Evolutionary conservation across 1,140 invertebrate species (phyloP).

Genomic region (Drosophila kohkoa): DNA sequence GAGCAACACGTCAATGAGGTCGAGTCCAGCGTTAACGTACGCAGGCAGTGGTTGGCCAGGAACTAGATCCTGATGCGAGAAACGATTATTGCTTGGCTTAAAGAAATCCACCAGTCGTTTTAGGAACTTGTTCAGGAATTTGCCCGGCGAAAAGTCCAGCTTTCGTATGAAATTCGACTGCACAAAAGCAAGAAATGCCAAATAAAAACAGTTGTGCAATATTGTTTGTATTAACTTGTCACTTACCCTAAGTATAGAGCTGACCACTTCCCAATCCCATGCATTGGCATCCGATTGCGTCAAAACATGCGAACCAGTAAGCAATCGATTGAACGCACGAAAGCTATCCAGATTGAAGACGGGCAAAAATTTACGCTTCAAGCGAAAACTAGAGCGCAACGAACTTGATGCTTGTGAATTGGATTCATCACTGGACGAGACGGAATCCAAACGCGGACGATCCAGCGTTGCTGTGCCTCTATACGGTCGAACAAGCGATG

Average conservation of each 20-base stretch:
- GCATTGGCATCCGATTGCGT: slow-evolving; percentile 89
- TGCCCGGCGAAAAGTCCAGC: slow-evolving; percentile 90
- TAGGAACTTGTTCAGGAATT: slow-evolving; percentile 92
- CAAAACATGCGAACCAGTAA: slow-evolving; percentile 91
- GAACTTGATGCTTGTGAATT: slow-evolving; percentile 70
- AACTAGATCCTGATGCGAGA: slow-evolving; percentile 89
- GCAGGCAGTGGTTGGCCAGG: slow-evolving; percentile 86
- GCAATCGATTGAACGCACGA: slow-evolving; percentile 87
- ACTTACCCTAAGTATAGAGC: slow-evolving; percentile 90
- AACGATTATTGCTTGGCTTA: slow-evolving; percentile 94
- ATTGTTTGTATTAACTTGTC: not conserved
- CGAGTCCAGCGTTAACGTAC: slow-evolving; percentile 90
- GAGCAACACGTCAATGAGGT: slow-evolving; percentile 91
- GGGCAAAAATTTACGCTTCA: slow-evolving; percentile 76
- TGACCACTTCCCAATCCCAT: slow-evolving; percentile 95
- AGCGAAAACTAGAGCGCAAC: slow-evolving; percentile 74
- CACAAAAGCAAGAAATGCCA: not conserved
- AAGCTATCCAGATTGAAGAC: slow-evolving; percentile 85
- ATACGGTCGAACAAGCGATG: not conserved
- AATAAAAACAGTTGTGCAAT: not conserved
- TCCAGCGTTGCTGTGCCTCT: slow-evolving; percentile 52
- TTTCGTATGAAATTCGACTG: slow-evolving; percentile 85
- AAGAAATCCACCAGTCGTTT: slow-evolving; percentile 93
- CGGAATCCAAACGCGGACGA: slow-evolving; percentile 72
- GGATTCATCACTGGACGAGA: slow-evolving; percentile 80